These are phyloP conservation scores for Squalus acanthias DNA, from an alignment of 2,797 vertebrate species.

Conservation along the genomic window DNA sequence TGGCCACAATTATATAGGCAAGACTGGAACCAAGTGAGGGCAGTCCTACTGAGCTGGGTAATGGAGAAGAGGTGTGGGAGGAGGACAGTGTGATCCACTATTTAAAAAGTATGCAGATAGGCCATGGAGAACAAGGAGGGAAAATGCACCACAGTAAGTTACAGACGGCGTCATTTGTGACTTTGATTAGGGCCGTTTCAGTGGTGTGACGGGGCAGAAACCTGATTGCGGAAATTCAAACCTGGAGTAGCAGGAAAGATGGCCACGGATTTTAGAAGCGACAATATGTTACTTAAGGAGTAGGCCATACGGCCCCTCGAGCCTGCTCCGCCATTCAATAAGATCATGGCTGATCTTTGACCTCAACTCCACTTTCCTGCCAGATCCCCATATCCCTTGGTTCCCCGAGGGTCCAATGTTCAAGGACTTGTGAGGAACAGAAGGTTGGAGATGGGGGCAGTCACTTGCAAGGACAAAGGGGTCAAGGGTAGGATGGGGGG, in stretches of 20 bases:
- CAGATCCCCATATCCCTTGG: too few relatives aligned
- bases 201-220: background rate
- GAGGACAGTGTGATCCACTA: background rate
- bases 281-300: too few relatives aligned
- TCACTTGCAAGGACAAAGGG: background rate
- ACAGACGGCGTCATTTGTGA: background rate
- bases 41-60: background rate
- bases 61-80: too few relatives aligned
- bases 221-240: background rate
- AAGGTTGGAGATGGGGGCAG: background rate
- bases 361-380: too few relatives aligned
- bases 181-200: background rate
- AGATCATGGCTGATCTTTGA: too few relatives aligned
- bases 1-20: background rate
- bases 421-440: background rate
- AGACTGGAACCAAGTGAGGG: background rate
- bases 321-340: too few relatives aligned
- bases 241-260: background rate
- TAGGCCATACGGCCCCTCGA: too few relatives aligned
- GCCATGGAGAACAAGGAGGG: background rate
- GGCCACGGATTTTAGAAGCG: background rate
- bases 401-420: too few relatives aligned
- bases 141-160: background rate
- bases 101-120: background rate
- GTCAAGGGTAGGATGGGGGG: too few relatives aligned